Conservation (phyloP, 2,888 invertebrate genomes). For the Cryptocephalus primarius region DNA sequence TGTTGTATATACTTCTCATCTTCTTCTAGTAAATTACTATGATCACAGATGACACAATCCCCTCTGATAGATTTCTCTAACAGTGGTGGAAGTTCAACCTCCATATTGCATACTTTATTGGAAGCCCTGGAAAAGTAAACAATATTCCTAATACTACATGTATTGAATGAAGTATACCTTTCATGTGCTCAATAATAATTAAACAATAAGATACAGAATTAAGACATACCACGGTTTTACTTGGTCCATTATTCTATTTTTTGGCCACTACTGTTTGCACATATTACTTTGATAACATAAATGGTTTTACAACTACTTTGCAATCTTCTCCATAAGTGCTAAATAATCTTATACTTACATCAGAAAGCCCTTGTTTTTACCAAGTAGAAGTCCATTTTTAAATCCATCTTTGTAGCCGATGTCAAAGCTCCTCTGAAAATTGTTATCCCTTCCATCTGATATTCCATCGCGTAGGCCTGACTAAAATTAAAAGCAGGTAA, state of each 20-base stretch:
- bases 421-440: slow-evolving; percentile 61
- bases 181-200: too few species aligned
- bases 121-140: too few species aligned
- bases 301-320: too few species aligned
- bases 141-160: too few species aligned
- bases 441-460: slow-evolving; percentile 48
- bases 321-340: too few species aligned
- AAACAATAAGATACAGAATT: too few species aligned
- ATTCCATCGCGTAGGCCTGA: slow-evolving; percentile 47
- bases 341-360: slow-evolving; percentile 17
- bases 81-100: background rate
- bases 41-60: background rate
- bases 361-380: slow-evolving; percentile 37
- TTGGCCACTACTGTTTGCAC: too few species aligned
- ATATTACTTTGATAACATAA: too few species aligned
- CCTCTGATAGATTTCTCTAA: background rate
- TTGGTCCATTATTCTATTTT: too few species aligned
- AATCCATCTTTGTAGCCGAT: slow-evolving; percentile 57
- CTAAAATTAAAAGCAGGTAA: slow-evolving; percentile 7
- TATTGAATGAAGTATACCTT: too few species aligned
- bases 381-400: slow-evolving; percentile 46
- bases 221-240: too few species aligned
- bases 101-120: too few species aligned
- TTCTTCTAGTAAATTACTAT: background rate
- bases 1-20: background rate